These are phyloP conservation scores for Carcharodon carcharias DNA, from an alignment of 2,797 vertebrate species.

Conservation along the genomic window DNA sequence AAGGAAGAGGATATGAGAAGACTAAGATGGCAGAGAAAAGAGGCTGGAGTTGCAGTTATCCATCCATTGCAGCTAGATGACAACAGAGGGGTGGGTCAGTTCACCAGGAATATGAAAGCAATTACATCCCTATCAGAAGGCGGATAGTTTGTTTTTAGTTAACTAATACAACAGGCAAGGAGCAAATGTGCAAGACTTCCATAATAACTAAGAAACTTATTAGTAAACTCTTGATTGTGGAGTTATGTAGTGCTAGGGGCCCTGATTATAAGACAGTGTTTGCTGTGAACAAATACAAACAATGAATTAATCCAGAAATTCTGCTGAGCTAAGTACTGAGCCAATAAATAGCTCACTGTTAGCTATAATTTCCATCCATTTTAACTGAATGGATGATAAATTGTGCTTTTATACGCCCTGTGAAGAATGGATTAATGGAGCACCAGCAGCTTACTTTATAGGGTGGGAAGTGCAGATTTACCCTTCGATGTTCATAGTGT, in stretches of 20 bases:
- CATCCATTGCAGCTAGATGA: background rate
- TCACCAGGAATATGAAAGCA: background rate
- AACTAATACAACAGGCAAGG: background rate
- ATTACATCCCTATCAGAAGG: background rate
- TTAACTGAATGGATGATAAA: background rate
- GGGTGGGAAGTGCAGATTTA: background rate
- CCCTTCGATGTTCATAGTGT: background rate
- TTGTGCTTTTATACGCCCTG: background rate
- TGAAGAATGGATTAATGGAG: background rate
- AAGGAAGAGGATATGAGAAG: background rate
- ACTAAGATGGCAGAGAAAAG: background rate
- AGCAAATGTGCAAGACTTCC: background rate
- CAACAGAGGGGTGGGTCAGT: background rate
- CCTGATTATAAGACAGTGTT: background rate
- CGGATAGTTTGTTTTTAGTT: background rate
- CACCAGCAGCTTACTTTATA: background rate
- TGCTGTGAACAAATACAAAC: background rate
- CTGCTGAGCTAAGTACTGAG: background rate
- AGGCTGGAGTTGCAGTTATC: background rate
- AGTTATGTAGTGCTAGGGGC: background rate
- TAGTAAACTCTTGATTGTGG: background rate
- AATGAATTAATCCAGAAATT: background rate
- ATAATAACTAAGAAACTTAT: background rate
- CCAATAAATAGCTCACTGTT: background rate
- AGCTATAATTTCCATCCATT: background rate